Conservation (phyloP, 2,888 invertebrate species). For the Andrena bucephala region DNA sequence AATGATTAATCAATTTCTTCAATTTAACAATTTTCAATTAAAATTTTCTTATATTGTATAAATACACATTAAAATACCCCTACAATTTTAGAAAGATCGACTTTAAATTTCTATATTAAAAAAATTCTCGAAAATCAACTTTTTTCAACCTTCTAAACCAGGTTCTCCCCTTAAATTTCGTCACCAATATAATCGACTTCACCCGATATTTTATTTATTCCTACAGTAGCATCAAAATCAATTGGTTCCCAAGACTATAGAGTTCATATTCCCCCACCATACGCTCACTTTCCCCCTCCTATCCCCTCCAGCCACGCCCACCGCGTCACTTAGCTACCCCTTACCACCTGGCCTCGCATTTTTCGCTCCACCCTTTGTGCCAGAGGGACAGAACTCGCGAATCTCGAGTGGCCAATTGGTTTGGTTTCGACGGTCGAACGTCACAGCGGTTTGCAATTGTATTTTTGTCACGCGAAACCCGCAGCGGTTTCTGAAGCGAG, state of each 20-base stretch:
- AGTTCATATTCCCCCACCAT: background rate
- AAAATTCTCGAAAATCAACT: too few relatives aligned
- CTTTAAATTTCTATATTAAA: too few relatives aligned
- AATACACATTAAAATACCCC: too few relatives aligned
- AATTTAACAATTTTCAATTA: too few relatives aligned
- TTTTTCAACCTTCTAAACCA: too few relatives aligned
- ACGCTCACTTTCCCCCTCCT: too few relatives aligned
- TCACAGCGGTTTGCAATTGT: constrained; percentile 16
- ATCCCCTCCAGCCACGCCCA: background rate
- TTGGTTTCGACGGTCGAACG: background rate
- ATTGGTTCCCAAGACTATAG: background rate
- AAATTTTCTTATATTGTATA: too few relatives aligned
- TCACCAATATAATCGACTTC: too few relatives aligned
- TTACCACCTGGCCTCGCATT: background rate
- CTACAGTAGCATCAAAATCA: background rate
- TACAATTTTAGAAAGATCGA: too few relatives aligned
- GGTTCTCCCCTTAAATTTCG: too few relatives aligned
- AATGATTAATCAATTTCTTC: too few relatives aligned
- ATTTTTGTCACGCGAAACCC: constrained; percentile 26
- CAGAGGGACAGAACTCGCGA: background rate
- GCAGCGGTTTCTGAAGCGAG: constrained; percentile 16
- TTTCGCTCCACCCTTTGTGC: background rate
- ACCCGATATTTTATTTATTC: too few relatives aligned
- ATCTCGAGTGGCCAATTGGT: constrained; percentile 9
- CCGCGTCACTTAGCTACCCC: background rate